Percentiles rank a stretch among this genome's conserved stretches.
phyloP scores from a whole-genome alignment of 2,113 vertebrate genomes.

The Eublepharis macularius region DNA sequence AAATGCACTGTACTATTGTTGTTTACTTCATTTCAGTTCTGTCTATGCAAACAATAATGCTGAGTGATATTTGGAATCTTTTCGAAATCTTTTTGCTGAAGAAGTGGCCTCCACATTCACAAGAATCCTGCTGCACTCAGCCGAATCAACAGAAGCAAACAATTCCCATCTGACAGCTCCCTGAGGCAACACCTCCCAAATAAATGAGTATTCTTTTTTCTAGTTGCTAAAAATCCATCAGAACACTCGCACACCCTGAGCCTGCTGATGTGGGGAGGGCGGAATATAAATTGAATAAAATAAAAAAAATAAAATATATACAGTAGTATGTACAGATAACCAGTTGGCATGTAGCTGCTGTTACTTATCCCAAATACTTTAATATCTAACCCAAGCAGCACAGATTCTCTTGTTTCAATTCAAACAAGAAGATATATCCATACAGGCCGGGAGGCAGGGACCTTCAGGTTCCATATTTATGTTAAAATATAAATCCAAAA shows the following conservation, averaged over 20 bases:
- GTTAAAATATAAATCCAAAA: not conserved
- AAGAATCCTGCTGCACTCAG: not conserved
- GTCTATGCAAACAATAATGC: slow-evolving; percentile 12
- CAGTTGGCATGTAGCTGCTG: not conserved
- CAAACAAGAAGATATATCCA: not conserved
- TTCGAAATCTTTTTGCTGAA: slow-evolving; percentile 21
- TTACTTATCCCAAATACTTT: slow-evolving; percentile 19
- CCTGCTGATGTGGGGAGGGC: too few species aligned
- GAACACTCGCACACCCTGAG: not conserved
- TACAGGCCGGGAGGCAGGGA: not conserved
- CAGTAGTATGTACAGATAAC: not conserved
- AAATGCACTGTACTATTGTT: not conserved
- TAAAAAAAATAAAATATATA: not conserved
- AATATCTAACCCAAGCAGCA: not conserved
- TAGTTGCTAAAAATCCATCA: not conserved
- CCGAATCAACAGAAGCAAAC: slow-evolving; percentile 39
- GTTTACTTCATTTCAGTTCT: not conserved
- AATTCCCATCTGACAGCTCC: not conserved
- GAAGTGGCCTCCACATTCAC: not conserved
- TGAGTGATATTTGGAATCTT: slow-evolving; percentile 4
- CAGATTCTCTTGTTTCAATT: not conserved
- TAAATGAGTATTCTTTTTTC: not conserved
- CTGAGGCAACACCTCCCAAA: not conserved
- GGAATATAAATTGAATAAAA: too few species aligned
- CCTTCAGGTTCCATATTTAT: slow-evolving; percentile 5